Evolutionary conservation across 2,888 invertebrate species (phyloP), one percentile per base, ranked within the genome.

Genomic region (Protula sp.): DNA sequence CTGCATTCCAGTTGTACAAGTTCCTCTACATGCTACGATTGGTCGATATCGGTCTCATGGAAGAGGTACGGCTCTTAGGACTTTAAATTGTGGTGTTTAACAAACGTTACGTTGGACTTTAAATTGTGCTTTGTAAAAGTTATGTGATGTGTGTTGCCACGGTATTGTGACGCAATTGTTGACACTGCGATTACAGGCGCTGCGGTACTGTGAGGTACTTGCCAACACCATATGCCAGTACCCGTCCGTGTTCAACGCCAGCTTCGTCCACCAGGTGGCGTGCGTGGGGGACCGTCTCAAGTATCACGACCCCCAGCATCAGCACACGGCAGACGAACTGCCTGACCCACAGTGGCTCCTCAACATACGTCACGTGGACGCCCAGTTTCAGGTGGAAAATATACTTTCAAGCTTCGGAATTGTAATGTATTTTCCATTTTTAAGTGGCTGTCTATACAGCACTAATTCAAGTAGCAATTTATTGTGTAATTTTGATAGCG

Each of bases 1-100:
- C 87, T 0, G 88, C 89, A 73, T 85, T 91, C 72, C 89, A 89
- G 85, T 89, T 89, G 72, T 94, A 91, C 83, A 95, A 95, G 84
- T 87, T 89, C 77, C 78, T 94, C 67, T 83, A 92, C 81, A 89
- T 91, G 52, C 84, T 87, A 14, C 86, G 91, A 65, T 85, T 95
- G 73, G 84, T 88, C 3, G 91, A 91, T 73, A 85, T 86, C 73
- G 94, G 94, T 2, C 85, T 87, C 70, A 84, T 87, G 71, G 88
- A 89, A 78, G 90, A 90, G 79, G 89, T 78, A 65, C 63, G 67
- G 24, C 28, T n/a, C n/a, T n/a, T n/a, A n/a, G n/a, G 31, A 1
- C 9, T 31, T 48, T n/a, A n/a, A n/a, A n/a, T n/a, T n/a, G n/a
- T n/a, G n/a, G n/a, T n/a, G n/a, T n/a, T n/a, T n/a, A n/a, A n/a